These are phyloP conservation scores for Choreutis nemorana DNA, from an alignment of 2,888 invertebrate genomes.

Conservation along the genomic window DNA sequence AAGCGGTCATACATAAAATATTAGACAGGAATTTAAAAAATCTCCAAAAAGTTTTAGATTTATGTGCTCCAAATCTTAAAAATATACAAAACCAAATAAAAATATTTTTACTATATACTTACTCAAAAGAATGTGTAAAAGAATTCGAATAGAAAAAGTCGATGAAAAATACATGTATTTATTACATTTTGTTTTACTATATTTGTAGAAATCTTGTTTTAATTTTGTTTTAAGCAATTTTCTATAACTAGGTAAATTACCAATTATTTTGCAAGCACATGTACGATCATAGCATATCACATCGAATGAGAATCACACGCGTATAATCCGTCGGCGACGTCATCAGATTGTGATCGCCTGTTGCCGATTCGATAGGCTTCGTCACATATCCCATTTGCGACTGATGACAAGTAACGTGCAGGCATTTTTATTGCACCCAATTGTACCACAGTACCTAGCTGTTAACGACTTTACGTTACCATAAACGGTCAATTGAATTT, in stretches of 20 bases:
- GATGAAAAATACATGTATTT: background rate
- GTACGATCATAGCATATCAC: conserved; percentile 20
- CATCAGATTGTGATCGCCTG: conserved; percentile 21
- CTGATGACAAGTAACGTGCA: conserved; percentile 8
- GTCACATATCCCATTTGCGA: conserved; percentile 1
- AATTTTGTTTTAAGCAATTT: no score
- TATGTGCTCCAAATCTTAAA: background rate
- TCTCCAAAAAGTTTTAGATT: background rate
- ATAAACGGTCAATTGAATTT: no score
- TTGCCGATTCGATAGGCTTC: conserved; percentile 28
- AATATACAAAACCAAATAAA: background rate
- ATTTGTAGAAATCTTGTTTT: no score
- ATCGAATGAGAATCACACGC: conserved; percentile 32
- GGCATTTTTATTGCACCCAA: conserved; percentile 7
- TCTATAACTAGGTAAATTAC: no score
- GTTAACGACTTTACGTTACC: background rate
- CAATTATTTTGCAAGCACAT: conserved; percentile 16
- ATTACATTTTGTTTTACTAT: background rate
- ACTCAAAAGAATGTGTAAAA: background rate
- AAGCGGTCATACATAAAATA: background rate
- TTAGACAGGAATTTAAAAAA: background rate
- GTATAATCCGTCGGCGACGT: conserved; percentile 42
- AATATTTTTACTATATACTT: background rate
- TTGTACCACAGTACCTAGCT: background rate
- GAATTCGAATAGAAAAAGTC: background rate